Percentiles rank a stretch among this genome's conserved stretches.
Evolutionary conservation across 1,140 invertebrate genomes (phyloP).

Genomic region (Mesaphorura yosii): DNA sequence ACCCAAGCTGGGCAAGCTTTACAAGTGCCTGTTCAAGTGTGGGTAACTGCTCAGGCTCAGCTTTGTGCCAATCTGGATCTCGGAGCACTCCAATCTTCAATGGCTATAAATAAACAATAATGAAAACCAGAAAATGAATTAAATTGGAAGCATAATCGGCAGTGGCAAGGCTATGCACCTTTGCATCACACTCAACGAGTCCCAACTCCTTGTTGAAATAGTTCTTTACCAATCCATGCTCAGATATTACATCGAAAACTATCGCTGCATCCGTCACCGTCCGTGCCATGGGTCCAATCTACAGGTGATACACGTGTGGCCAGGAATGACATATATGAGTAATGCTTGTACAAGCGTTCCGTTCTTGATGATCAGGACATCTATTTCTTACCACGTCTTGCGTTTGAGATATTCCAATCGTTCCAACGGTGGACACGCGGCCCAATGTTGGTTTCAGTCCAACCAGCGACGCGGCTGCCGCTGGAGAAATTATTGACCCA

Average conservation of each 20-base stretch:
- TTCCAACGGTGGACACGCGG: not conserved
- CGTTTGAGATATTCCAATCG: constrained; percentile 10
- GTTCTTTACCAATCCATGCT: not conserved
- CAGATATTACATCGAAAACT: constrained; percentile 8
- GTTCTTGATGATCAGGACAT: not conserved
- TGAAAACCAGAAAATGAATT: not conserved
- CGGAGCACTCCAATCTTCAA: constrained; percentile 13
- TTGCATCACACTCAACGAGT: not conserved
- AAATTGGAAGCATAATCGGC: not conserved
- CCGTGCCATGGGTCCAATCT: constrained; percentile 17
- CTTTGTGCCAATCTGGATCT: constrained; percentile 5
- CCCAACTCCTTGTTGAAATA: constrained; percentile 2
- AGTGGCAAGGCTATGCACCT: not conserved
- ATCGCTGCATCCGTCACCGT: constrained; percentile 9
- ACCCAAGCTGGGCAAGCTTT: not conserved
- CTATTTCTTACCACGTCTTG: constrained; percentile 15
- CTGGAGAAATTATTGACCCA: constrained; percentile 13
- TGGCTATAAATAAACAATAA: not conserved
- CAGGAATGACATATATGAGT: not conserved
- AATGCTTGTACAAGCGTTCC: not conserved
- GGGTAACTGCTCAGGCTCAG: not conserved
- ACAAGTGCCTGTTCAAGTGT: constrained; percentile 1
- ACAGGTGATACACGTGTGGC: not conserved
- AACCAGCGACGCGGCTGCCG: not conserved
- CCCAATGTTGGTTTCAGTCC: constrained; percentile 12